Evolutionary conservation across 2,888 invertebrate species (phyloP).

Genomic region (Nycteola revayana): DNA sequence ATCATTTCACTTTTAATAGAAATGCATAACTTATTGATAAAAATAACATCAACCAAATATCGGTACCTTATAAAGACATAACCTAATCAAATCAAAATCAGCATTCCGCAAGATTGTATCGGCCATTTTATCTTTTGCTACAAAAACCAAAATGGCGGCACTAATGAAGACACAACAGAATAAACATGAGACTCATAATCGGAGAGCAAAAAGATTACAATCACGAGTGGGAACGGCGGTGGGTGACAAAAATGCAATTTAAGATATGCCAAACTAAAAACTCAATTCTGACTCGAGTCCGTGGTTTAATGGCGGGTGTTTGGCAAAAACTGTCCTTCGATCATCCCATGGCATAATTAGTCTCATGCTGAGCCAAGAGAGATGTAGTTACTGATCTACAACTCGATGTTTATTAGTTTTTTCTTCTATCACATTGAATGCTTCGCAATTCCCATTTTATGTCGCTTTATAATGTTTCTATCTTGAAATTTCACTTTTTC

Average conservation of each 20-base stretch:
- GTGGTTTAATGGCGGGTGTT: constrained; percentile 47
- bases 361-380: constrained; percentile 59
- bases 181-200: constrained; percentile 63
- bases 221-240: constrained; percentile 43
- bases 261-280: constrained; percentile 73
- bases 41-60: no score
- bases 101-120: constrained; percentile 44
- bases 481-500: constrained; percentile 52
- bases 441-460: constrained; percentile 46
- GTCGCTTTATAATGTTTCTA: constrained; percentile 61
- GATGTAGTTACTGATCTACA: constrained; percentile 39
- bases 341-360: constrained; percentile 72
- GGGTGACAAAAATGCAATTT: constrained; percentile 81
- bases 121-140: constrained; percentile 32
- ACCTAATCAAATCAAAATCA: constrained; percentile 31
- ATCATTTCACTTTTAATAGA: no score
- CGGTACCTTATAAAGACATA: constrained; percentile 19
- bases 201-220: constrained; percentile 55
- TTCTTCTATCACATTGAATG: constrained; percentile 46
- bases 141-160: constrained; percentile 38
- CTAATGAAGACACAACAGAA: constrained; percentile 72
- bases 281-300: constrained; percentile 59
- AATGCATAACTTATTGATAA: no score
- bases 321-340: constrained; percentile 59
- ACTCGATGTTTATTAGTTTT: constrained; percentile 37